A percentile compares a stretch with the other conserved stretches of the same genome.
These are phyloP conservation scores for Temnothorax ravouxi DNA, from an alignment of 2,888 invertebrate species.

Conservation along the genomic window DNA sequence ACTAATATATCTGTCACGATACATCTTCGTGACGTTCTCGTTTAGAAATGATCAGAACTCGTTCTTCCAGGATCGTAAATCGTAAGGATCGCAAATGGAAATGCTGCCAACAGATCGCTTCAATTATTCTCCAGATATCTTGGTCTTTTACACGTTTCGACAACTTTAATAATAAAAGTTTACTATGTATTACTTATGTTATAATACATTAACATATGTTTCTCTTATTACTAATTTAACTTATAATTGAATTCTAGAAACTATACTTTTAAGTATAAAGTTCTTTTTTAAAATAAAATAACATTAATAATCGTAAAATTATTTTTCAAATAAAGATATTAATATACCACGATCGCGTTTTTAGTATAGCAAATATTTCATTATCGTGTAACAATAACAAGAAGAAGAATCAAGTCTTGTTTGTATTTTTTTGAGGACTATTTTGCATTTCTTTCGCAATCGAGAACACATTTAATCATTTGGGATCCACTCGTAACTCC, in stretches of 20 bases:
- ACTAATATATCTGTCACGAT: not conserved
- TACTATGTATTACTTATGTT: not conserved
- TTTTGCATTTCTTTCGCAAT: not conserved
- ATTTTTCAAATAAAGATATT: not conserved
- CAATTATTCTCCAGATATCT: not conserved
- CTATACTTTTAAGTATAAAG: not conserved
- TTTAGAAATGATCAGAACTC: not conserved
- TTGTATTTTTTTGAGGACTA: not conserved
- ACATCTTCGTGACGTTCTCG: slow-evolving; percentile 5
- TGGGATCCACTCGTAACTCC: not conserved
- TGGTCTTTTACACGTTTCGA: not conserved
- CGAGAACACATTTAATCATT: not conserved
- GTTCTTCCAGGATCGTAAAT: not conserved
- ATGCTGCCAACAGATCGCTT: not conserved
- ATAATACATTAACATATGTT: not conserved
- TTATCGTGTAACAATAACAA: not conserved
- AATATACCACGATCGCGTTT: not conserved
- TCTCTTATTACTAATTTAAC: not conserved
- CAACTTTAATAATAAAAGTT: not conserved
- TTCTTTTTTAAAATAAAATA: not conserved
- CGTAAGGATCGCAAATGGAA: not conserved
- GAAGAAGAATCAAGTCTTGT: not conserved
- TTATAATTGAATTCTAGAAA: not conserved
- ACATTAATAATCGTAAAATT: not conserved
- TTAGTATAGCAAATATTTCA: not conserved